Base-by-base conservation (phyloP, 2,797 vertebrate species). In the Sebastes minor region DNA sequence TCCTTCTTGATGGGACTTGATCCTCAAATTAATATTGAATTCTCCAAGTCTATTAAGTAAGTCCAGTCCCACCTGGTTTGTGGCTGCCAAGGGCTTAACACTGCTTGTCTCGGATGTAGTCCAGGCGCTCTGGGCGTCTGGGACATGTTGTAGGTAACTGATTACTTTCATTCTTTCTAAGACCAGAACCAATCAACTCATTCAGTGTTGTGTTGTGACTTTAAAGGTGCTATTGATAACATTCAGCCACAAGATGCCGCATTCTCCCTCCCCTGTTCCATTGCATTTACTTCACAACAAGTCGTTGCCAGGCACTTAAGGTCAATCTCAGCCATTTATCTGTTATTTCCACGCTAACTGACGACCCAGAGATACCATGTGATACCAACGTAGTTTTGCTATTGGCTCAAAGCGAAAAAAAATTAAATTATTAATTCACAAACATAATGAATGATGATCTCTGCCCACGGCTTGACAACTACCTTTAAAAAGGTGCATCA, bases 11-110 rank as follows among this genome's bases (percentile, higher is more conserved):
- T 60, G 64, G 4, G 38, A 76, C 57, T 53, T 71, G 20, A 81
- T 82, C 72, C 53, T 75, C 27, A 57, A 85, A 79, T 86, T 83
- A 70, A 88, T 79, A 76, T 55, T 55, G 22, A 80, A 85, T 84
- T 76, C 66, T 84, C 73, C 30, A 72, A 79, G 49, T 81, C 81
- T 76, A 87, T 89, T 81, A 85, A 89, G 46, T 42, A 22, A 69
- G 76, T 71, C 64, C 66, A 56, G 60, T 89, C 88, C 85, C 88
- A 49, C 71, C 66, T 82, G 78, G 49, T 77, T 89, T 89, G 71
- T 27, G 14, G 60, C 72, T 85, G 83, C 88, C 79, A 68, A 52
- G 2, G 79, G 81, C 87, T 74, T 74, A 78, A 74, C 63, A 71
- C 76, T 32, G 22, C 56, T 67, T 30, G 33, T 28, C 57, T 83